Percentiles rank a stretch among this genome's conserved stretches.
Evolutionary conservation across 1,140 invertebrate genomes (phyloP).

Genomic region (Sesamia nonagrioides): DNA sequence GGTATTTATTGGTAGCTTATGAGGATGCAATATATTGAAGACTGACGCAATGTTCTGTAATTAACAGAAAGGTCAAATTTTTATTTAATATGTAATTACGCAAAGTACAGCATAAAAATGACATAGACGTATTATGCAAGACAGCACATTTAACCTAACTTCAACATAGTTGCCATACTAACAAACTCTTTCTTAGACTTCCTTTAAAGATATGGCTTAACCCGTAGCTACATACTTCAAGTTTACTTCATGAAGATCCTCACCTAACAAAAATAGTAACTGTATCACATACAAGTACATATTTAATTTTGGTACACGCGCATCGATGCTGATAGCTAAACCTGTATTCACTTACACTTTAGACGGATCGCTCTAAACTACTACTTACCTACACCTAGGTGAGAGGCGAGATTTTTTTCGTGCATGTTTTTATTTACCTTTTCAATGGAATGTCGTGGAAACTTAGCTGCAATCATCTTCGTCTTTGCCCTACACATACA

Average conservation of each 20-base stretch:
- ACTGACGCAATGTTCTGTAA: too few relatives aligned
- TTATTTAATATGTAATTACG: too few relatives aligned
- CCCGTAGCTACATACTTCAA: neutral
- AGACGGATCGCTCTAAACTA: neutral
- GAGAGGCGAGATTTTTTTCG: neutral
- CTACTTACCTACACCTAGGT: neutral
- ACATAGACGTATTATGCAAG: too few relatives aligned
- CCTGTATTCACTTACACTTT: neutral
- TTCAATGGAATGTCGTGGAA: neutral
- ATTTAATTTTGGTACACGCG: neutral
- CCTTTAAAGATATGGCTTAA: neutral
- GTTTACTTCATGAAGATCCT: slow-evolving; percentile 6
- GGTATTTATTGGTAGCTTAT: too few relatives aligned
- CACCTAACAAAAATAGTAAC: neutral
- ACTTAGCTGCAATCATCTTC: too few relatives aligned
- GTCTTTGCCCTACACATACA: too few relatives aligned
- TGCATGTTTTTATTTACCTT: neutral
- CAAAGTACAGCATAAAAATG: too few relatives aligned
- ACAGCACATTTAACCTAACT: slow-evolving; percentile 1
- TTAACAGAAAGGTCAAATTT: too few relatives aligned
- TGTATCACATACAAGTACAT: neutral
- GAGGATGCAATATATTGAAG: too few relatives aligned
- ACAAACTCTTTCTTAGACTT: neutral
- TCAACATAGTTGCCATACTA: neutral
- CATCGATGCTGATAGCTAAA: too few relatives aligned